Evolutionary conservation across 2,888 invertebrate species (phyloP), one percentile per base, ranked within the genome.

Genomic region (Nomada ruficornis): DNA sequence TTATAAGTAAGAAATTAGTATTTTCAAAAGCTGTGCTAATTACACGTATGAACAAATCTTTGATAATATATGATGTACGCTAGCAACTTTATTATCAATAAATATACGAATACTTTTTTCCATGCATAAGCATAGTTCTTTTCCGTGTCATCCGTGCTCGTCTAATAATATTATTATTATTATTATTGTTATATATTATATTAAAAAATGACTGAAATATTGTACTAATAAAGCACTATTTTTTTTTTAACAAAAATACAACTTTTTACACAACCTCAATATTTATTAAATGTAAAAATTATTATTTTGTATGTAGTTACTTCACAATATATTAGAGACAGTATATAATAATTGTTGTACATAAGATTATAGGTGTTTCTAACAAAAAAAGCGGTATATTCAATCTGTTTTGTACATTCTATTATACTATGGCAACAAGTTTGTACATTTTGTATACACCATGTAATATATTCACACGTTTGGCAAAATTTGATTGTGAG

Each of bases 1-100:
- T 26, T 68, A 47, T 47, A 75, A 77, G 42, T 15, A 36, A 65
- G 71, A 69, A 50, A 10, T 72, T 75, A 69, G 50, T 65, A 78
- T 69, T 82, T 82, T 78, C 64, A 65, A 77, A 63, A 77, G 29
- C 11, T 72, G 42, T 47, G 52, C 15, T 70, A 60, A 64, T 72
- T 65, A 55, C 44, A 68, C 50, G 50, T 62, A 69, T 72, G 54
- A 78, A 73, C 42, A 52, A 75, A 80, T 64, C 80, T 80, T 81
- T 71, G 68, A 76, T 82, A 81, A 81, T 50, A 63, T 50, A 69
- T 62, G 11, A 68, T 83, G 83, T 82, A 83, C 44, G 59, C 26
- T 71, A 75, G 64, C 23, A 62, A 60, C 57, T 71, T 82, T 77
- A 70, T 57, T 62, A 62, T 72, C 50, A 83, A 83, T 83, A 83